These are phyloP conservation scores for Asarcornis scutulata DNA, from an alignment of 2,113 vertebrate species.

Conservation along the genomic window DNA sequence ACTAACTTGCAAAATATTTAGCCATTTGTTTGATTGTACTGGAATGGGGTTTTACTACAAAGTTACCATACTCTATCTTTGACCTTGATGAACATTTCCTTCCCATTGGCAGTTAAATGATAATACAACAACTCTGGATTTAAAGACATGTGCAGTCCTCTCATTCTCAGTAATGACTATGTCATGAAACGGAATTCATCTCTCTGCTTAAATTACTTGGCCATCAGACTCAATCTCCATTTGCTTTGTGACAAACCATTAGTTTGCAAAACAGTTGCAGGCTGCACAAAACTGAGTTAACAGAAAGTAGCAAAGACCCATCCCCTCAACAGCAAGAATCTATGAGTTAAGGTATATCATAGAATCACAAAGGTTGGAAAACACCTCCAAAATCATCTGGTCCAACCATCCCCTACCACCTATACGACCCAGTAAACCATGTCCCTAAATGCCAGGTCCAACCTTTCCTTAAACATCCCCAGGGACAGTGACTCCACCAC, in stretches of 20 bases:
- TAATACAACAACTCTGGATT: neutral
- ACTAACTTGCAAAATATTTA: neutral
- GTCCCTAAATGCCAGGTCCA: too few species aligned
- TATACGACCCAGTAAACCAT: too few species aligned
- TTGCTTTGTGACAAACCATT: neutral
- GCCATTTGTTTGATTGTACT: neutral
- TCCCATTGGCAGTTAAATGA: neutral
- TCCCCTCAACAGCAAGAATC: fast-evolving
- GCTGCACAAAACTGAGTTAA: neutral
- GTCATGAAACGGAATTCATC: neutral
- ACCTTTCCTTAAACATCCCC: too few species aligned
- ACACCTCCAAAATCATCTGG: too few species aligned
- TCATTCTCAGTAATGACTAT: fast-evolving
- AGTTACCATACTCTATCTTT: neutral
- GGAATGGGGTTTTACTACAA: neutral
- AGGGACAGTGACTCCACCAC: too few species aligned
- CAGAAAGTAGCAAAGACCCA: neutral
- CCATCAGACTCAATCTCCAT: neutral
- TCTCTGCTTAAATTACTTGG: neutral
- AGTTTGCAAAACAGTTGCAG: neutral
- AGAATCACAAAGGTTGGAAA: too few species aligned
- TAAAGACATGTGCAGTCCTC: neutral
- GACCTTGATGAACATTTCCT: neutral
- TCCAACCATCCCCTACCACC: too few species aligned
- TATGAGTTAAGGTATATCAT: too few species aligned